Base-by-base conservation (phyloP, 35 echinoderm and acorn worm genomes). In the Eucidaris tribuloides region DNA sequence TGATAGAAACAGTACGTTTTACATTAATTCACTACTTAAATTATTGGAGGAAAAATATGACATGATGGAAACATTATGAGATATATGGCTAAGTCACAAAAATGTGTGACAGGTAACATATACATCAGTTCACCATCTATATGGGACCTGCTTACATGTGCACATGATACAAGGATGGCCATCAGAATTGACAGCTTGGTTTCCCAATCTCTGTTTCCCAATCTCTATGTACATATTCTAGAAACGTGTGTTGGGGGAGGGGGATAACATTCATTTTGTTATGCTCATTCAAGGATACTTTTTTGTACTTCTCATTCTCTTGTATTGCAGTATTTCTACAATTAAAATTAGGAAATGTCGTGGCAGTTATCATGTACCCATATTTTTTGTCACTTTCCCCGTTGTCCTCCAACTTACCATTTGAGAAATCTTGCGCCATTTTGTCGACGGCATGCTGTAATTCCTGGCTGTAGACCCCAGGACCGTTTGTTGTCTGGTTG, bases 361-460 rank as follows among this genome's bases (percentile, higher is more conserved):
- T 54, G 48, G 48, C 48, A n/a, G 48, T 17, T n/a, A n/a, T 54
- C 48, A 54, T 54, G 13, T 2, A 2, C 48, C 48, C 48, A 54
- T 13, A 54, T 54, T 54, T 54, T 13, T 17, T 54, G 13, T 54
- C 13, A 54, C n/a, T n/a, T 17, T 54, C n/a, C 13, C 13, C 13
- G 48, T n/a, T 17, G n/a, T 87, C 60, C 2, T 45, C 77, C 36
- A 42, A 28, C 89, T 71, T 85, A 91, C 91, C 91, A 65, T 87
- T 93, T 77, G 86, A 76, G 20, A 93, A 56, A 46, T 93, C 84
- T 20, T 78, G 79, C 7, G 70, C 62, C 57, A 93, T 83, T 79
- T 93, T 93, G 45, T 93, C 91, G 39, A 93, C 38, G 17, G 9
- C 58, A 45, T 93, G 85, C 36, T 93, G 85, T 0, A 93, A 56